Base-by-base conservation (phyloP, 2,113 vertebrate species). In the Platichthys flesus region DNA sequence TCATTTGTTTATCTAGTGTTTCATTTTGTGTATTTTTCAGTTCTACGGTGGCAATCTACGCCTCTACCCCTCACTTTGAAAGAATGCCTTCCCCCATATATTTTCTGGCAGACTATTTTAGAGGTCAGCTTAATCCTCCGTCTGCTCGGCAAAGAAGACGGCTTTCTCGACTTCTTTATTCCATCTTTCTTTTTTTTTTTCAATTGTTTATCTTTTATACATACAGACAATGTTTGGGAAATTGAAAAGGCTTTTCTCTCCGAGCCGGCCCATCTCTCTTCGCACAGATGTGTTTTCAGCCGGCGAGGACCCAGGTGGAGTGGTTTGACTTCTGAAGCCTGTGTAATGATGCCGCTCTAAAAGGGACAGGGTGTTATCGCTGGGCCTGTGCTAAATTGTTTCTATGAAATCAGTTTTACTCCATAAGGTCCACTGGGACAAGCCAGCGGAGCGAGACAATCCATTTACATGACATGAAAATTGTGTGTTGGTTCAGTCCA, bases 181-280 rank as follows among this genome's bases (percentile, higher is more conserved):
- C 35, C 49, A 1, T 18, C 26, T 20, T 55, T 69, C 37, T 64
- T 65, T 52, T 28, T 28, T 15, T 55, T 28, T 15, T 55, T 6
- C 71, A 67, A 13, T 74, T 77, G 74, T 82, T 81, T 84, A 74
- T 87, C 55, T 74, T 84, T 88, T 83, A 80, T 90, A 79, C 75
- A 81, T 73, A 3, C 21, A 57, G 55, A 42, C 20, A 67, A 23
- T 82, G 52, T 88, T 78, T 61, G 45, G n/a, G 45, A 73, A 76
- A 80, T 74, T 57, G 75, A 74, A 82, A 80, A 69, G 52, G 20
- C 10, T 57, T 74, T 76, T 71, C 45, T 73, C 23, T 71, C 58
- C 51, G 21, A 31, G 18, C 70, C 23, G 23, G 49, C 13, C 56
- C 37, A 8, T 56, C 54, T 62, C 60, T 69, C 60, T 63, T 79